Conservation (phyloP, 2,113 vertebrate species). For the Procavia capensis region DNA sequence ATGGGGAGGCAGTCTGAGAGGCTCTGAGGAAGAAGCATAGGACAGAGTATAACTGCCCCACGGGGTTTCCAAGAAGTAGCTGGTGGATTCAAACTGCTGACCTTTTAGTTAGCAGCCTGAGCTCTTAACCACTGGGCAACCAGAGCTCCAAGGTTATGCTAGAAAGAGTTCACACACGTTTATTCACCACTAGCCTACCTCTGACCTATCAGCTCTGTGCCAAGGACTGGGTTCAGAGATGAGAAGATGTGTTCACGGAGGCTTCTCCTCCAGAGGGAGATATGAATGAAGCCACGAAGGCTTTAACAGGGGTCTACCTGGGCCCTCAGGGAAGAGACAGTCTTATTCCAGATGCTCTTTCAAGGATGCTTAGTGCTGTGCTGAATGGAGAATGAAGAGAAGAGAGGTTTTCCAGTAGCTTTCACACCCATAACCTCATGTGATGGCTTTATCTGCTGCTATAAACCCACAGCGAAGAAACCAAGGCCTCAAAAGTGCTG, state of each 20-base stretch:
- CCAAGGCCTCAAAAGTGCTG: background rate
- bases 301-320: background rate
- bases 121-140: too few species aligned
- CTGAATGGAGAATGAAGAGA: background rate
- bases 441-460: background rate
- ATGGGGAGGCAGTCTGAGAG: background rate
- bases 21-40: background rate
- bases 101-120: too few species aligned
- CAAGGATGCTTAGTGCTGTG: background rate
- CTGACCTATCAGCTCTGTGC: background rate
- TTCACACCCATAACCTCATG: background rate
- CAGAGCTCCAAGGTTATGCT: background rate
- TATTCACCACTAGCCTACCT: background rate
- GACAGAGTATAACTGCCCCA: background rate
- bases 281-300: background rate
- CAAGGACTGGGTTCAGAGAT: background rate
- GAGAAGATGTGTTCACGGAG: background rate
- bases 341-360: background rate
- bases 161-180: background rate
- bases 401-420: background rate
- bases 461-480: background rate
- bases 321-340: background rate
- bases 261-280: background rate
- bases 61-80: too few species aligned
- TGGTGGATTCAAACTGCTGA: too few species aligned